Evolutionary conservation across 2,797 vertebrate genomes (phyloP).

Genomic region (Podarcis lilfordi): DNA sequence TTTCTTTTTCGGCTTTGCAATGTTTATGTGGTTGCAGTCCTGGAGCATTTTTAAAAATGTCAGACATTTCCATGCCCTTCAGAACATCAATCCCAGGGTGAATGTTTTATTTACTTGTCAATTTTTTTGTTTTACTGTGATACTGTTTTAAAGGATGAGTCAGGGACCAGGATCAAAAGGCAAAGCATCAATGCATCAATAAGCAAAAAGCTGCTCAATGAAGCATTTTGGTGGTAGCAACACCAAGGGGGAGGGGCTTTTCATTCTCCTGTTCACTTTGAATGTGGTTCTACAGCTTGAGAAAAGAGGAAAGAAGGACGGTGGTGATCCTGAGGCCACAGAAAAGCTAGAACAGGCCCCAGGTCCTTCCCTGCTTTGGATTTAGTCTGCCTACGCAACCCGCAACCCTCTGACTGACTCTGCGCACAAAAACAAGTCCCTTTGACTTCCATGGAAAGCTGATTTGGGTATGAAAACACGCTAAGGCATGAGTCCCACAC

Average conservation of each 20-base stretch:
- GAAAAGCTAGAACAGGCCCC: neutral
- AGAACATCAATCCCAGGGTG: neutral
- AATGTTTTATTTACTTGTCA: too few relatives aligned
- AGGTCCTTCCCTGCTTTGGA: neutral
- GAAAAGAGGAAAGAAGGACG: neutral
- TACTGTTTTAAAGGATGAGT: neutral
- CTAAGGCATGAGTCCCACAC: neutral
- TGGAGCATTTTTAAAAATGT: neutral
- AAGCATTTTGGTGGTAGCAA: neutral
- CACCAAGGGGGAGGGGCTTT: neutral
- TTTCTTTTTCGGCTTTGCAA: neutral
- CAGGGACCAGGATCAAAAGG: neutral
- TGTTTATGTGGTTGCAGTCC: neutral
- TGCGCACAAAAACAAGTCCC: neutral
- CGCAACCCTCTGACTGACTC: too few relatives aligned
- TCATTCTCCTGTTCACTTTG: neutral
- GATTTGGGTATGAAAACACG: neutral
- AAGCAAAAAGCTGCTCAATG: neutral
- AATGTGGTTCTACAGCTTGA: neutral
- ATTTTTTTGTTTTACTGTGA: too few relatives aligned
- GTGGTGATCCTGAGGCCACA: neutral
- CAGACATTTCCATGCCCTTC: neutral
- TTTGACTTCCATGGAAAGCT: neutral
- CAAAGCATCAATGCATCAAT: neutral
- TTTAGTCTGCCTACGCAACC: too few relatives aligned